Conservation (phyloP, 1,140 invertebrate genomes). For the Centruroides sculpturatus region DNA sequence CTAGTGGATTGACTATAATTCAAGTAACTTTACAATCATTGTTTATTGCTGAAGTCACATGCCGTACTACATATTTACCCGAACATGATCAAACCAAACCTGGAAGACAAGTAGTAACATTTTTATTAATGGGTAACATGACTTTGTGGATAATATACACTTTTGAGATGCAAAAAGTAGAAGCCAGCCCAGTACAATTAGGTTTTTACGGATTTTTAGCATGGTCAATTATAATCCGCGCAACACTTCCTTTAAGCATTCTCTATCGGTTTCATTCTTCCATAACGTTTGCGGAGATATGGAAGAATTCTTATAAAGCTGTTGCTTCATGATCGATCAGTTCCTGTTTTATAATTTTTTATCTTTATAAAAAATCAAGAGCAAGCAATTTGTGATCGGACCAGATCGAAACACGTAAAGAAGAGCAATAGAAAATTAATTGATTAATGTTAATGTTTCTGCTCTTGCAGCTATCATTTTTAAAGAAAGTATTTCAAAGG, state of each 20-base stretch:
- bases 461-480: no score
- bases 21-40: constrained; percentile 78
- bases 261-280: constrained; percentile 86
- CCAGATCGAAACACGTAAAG: no score
- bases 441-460: no score
- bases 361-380: no score
- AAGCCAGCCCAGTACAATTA: constrained; percentile 75
- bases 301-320: constrained; percentile 90
- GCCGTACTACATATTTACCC: constrained; percentile 70
- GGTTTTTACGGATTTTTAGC: constrained; percentile 86
- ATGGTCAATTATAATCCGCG: constrained; percentile 85
- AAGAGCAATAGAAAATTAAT: no score
- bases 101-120: constrained; percentile 85
- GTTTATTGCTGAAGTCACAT: constrained; percentile 86
- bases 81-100: constrained; percentile 87
- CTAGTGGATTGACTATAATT: constrained; percentile 65
- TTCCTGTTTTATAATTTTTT: no score
- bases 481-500: no score
- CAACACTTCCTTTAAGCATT: constrained; percentile 87
- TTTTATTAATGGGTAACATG: constrained; percentile 84
- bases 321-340: neutral
- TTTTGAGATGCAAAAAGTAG: constrained; percentile 86
- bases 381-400: no score
- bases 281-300: constrained; percentile 91
- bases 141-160: constrained; percentile 93